Evolutionary conservation across 2,888 invertebrate species (phyloP).

Genomic region (Tipula helvola): DNA sequence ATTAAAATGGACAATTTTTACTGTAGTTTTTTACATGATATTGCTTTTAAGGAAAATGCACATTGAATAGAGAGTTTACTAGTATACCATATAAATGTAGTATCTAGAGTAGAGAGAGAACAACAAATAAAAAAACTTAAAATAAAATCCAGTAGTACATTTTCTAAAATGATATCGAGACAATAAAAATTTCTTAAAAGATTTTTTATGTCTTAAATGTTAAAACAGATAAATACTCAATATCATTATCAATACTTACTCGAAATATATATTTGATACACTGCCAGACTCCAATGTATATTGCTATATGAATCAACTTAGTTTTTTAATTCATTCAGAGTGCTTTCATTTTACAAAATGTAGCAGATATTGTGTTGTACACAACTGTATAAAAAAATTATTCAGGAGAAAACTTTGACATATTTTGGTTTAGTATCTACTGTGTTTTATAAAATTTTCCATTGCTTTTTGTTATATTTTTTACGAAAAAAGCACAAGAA

Average conservation of each 20-base stretch:
- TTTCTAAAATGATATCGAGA: not conserved
- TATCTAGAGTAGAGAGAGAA: not conserved
- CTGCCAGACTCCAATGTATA: not conserved
- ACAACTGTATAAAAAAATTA: not conserved
- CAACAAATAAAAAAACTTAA: too few species aligned
- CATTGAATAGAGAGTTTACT: not conserved
- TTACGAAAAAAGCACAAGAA: not conserved
- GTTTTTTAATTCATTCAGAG: not conserved
- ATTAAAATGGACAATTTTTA: not conserved
- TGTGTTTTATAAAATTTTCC: not conserved
- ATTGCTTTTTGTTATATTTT: not conserved
- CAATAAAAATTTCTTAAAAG: not conserved
- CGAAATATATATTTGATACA: not conserved
- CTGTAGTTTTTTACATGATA: not conserved
- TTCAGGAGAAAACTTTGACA: not conserved
- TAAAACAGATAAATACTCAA: not conserved
- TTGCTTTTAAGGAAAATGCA: constrained; percentile 6
- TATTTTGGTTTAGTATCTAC: not conserved
- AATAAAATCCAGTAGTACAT: too few species aligned
- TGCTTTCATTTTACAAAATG: not conserved
- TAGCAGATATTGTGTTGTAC: too few species aligned
- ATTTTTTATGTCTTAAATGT: not conserved
- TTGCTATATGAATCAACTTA: not conserved
- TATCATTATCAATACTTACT: not conserved
- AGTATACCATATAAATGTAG: not conserved